Conservation (phyloP, 2,113 vertebrate genomes). For the Dromas ardeola region DNA sequence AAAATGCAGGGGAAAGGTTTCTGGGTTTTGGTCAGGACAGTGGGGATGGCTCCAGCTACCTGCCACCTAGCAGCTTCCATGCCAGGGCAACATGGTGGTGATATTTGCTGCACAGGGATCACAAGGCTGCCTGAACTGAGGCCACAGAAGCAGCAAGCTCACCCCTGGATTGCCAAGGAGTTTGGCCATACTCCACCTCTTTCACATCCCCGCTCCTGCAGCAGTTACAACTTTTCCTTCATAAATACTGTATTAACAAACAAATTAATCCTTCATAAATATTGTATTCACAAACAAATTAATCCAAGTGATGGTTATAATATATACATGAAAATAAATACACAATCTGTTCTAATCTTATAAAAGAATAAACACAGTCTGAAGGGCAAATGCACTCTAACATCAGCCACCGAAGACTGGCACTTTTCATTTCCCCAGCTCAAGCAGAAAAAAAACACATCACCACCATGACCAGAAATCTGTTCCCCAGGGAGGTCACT, state of each 20-base stretch:
- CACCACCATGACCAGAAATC: background rate
- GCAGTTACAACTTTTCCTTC: background rate
- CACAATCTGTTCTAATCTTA: background rate
- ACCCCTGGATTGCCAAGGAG: background rate
- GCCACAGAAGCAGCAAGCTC: background rate
- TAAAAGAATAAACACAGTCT: background rate
- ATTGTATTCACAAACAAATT: background rate
- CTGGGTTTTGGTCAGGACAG: background rate
- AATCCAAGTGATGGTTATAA: background rate
- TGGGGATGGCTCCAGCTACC: background rate
- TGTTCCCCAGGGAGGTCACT: background rate
- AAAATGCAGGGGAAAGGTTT: background rate
- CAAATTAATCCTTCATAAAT: background rate
- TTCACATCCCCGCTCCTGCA: background rate
- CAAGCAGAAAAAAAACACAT: background rate
- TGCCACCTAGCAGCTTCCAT: background rate
- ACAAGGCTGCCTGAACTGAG: background rate
- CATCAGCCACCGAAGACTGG: background rate
- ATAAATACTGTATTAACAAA: background rate
- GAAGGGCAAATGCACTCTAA: background rate
- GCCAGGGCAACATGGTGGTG: background rate
- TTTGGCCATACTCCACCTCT: background rate
- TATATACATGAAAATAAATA: background rate
- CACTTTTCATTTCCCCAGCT: background rate
- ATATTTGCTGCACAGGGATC: background rate